Evolutionary conservation across 1,140 invertebrate genomes (phyloP).

Genomic region (Heliconius melpomene): DNA sequence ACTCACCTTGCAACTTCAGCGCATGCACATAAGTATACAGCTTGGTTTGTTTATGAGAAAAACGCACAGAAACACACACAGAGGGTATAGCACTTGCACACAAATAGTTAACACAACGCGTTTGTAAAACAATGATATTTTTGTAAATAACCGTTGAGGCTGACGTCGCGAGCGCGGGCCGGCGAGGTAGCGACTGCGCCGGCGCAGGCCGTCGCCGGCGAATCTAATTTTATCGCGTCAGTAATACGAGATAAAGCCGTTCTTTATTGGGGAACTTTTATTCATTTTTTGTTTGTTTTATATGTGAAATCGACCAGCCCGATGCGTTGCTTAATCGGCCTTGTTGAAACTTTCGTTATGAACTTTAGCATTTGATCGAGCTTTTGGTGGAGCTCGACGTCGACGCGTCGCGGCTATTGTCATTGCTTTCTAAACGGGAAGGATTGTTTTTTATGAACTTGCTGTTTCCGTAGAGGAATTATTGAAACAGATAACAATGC

Average conservation of each 20-base stretch:
- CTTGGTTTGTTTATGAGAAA: conserved; percentile 39
- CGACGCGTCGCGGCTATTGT: conserved; percentile 7
- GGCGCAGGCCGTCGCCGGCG: conserved; percentile 54
- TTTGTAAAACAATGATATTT: conserved; percentile 54
- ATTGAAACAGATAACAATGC: conserved; percentile 28
- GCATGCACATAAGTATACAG: conserved; percentile 59
- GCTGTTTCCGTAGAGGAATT: conserved; percentile 33
- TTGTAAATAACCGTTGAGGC: conserved; percentile 38
- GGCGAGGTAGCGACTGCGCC: conserved; percentile 65
- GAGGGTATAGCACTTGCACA: conserved; percentile 61
- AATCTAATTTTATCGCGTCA: conserved; percentile 77
- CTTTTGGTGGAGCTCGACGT: conserved; percentile 17
- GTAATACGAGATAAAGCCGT: conserved; percentile 79
- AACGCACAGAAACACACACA: conserved; percentile 54
- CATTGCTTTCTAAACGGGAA: conserved; percentile 29
- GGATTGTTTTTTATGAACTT: conserved; percentile 28
- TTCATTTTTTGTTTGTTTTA: conserved; percentile 63
- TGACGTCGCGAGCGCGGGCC: conserved; percentile 57
- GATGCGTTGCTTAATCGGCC: conserved; percentile 35
- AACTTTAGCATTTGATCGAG: conserved; percentile 40
- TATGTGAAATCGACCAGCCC: conserved; percentile 59
- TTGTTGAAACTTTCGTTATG: conserved; percentile 39
- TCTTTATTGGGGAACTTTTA: conserved; percentile 70
- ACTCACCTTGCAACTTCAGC: conserved; percentile 63
- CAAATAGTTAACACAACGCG: conserved; percentile 62